These are phyloP conservation scores for Subacronicta megacephala DNA, from an alignment of 2,888 invertebrate species.

Conservation along the genomic window DNA sequence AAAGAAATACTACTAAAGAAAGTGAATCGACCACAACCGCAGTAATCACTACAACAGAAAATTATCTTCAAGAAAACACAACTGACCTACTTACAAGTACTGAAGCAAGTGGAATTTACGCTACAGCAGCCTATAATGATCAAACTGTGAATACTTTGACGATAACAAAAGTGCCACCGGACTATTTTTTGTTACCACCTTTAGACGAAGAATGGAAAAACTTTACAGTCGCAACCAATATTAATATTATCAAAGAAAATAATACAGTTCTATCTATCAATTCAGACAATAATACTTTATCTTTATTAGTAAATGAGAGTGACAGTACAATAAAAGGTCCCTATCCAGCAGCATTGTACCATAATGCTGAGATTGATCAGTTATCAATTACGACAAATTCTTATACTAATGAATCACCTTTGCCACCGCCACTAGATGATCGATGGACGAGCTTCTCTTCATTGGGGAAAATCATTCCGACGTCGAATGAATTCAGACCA, in stretches of 20 bases:
- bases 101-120: slow-evolving; percentile 34
- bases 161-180: slow-evolving; percentile 24
- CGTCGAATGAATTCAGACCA: slow-evolving; percentile 75
- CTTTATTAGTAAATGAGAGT: slow-evolving; percentile 49
- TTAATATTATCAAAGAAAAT: slow-evolving; percentile 36
- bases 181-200: slow-evolving; percentile 51
- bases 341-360: slow-evolving; percentile 69
- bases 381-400: slow-evolving; percentile 79
- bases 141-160: slow-evolving; percentile 39
- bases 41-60: slow-evolving; percentile 15
- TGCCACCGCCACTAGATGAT: slow-evolving; percentile 69
- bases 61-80: slow-evolving; percentile 19
- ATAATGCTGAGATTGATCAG: slow-evolving; percentile 73
- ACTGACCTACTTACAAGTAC: slow-evolving; percentile 31
- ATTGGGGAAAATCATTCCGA: slow-evolving; percentile 58
- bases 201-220: slow-evolving; percentile 62
- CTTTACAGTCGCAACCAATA: slow-evolving; percentile 56
- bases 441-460: slow-evolving; percentile 75
- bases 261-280: slow-evolving; percentile 23
- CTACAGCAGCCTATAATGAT: slow-evolving; percentile 45
- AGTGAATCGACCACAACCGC: slow-evolving; percentile 1
- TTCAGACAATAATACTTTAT: slow-evolving; percentile 25
- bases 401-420: slow-evolving; percentile 69
- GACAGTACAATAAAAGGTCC: slow-evolving; percentile 59
- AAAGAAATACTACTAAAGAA: background rate